These are phyloP conservation scores for Notechis scutatus DNA, from an alignment of 2,113 vertebrate genomes.

Conservation along the genomic window DNA sequence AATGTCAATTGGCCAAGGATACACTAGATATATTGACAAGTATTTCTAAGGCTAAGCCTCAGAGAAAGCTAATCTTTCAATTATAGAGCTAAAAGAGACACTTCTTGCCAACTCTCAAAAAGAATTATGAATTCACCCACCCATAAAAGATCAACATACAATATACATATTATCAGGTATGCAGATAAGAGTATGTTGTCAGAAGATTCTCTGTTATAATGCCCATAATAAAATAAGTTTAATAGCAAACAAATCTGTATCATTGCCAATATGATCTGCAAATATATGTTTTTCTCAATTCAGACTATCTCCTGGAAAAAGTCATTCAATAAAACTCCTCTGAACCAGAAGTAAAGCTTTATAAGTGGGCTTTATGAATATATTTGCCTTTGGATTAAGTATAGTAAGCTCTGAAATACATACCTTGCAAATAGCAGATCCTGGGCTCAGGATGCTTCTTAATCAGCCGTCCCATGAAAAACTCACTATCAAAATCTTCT, in stretches of 20 bases:
- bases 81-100: neutral
- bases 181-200: neutral
- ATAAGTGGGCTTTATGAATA: neutral
- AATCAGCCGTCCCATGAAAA: conserved; percentile 69
- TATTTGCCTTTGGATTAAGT: neutral
- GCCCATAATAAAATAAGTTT: neutral
- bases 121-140: neutral
- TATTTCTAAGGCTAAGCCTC: neutral
- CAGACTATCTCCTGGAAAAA: neutral
- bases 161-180: neutral
- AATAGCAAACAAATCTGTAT: neutral
- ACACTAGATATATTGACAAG: neutral
- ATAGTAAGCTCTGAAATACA: neutral
- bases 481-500: conserved; percentile 69
- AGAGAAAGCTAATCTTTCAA: neutral
- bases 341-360: neutral
- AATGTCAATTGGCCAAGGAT: neutral
- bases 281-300: neutral
- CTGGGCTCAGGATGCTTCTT: conserved; percentile 63
- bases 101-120: neutral
- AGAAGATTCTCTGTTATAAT: neutral
- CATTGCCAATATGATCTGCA: neutral
- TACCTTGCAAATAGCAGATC: conserved; percentile 69
- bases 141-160: neutral
- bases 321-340: neutral